These are phyloP conservation scores for Gobio gobio DNA, from an alignment of 2,113 vertebrate species.

Conservation along the genomic window DNA sequence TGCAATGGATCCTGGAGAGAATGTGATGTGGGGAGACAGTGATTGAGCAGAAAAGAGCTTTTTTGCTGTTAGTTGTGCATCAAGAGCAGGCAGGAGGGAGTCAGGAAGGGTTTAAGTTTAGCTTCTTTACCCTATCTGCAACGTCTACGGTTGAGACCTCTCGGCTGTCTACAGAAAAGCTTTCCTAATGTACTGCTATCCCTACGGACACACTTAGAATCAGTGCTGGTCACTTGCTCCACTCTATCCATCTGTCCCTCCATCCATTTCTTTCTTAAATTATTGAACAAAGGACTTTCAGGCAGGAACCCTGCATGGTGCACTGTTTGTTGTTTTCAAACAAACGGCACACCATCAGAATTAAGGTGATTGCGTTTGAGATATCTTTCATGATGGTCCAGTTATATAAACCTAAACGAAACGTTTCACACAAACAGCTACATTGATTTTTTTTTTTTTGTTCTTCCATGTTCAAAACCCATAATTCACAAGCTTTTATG, in stretches of 20 bases:
- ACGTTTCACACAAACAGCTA: not conserved
- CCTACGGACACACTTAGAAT: conserved; percentile 55
- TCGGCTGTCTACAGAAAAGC: conserved; percentile 62
- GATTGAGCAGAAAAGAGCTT: not conserved
- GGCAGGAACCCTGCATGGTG: not conserved
- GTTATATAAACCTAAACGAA: not conserved
- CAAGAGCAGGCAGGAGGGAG: not conserved
- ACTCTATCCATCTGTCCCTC: conserved; percentile 29
- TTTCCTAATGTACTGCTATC: conserved; percentile 68
- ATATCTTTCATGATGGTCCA: not conserved
- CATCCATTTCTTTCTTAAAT: conserved; percentile 64
- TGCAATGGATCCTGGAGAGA: not conserved
- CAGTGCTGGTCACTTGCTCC: conserved; percentile 55
- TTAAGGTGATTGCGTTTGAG: not conserved
- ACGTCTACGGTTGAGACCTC: not conserved
- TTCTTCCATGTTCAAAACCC: not conserved
- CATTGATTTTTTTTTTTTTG: not conserved
- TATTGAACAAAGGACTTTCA: conserved; percentile 63
- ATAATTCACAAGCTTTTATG: not conserved
- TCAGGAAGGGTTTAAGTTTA: not conserved
- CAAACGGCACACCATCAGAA: not conserved
- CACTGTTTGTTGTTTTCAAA: not conserved
- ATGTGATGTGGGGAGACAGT: not conserved
- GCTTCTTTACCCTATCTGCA: not conserved
- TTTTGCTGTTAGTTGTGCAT: not conserved